A percentile compares a stretch with the other conserved stretches of the same genome.
Evolutionary conservation across 2,113 vertebrate species (phyloP).

Genomic region (Genyomyrus donnyi): DNA sequence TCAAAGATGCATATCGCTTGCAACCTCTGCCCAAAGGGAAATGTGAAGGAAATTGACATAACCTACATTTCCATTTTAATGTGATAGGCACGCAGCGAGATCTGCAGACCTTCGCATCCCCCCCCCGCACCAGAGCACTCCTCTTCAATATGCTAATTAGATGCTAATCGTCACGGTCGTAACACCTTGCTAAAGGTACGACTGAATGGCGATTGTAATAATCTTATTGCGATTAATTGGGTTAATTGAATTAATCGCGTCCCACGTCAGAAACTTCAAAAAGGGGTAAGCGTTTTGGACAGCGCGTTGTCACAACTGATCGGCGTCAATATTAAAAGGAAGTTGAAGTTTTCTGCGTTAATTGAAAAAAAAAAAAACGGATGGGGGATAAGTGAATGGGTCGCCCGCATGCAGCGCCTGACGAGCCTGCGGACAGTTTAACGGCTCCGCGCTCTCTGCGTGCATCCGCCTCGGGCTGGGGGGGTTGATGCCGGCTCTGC

Average conservation of each 20-base stretch:
- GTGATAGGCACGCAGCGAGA: neutral
- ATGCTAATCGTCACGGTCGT: constrained; percentile 48
- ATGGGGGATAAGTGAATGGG: neutral
- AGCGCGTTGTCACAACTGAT: constrained; percentile 57
- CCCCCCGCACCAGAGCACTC: constrained; percentile 14
- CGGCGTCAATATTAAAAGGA: constrained; percentile 45
- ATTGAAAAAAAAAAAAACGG: constrained; percentile 17
- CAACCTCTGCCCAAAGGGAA: constrained; percentile 15
- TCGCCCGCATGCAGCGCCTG: neutral
- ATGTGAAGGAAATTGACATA: constrained; percentile 11
- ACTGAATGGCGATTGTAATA: constrained; percentile 58
- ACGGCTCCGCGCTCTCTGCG: neutral
- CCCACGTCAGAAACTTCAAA: constrained; percentile 31
- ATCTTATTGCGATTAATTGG: constrained; percentile 62
- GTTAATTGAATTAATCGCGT: constrained; percentile 58
- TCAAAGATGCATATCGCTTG: neutral
- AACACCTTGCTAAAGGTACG: constrained; percentile 55
- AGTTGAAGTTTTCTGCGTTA: neutral
- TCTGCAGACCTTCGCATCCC: neutral
- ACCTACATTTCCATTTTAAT: constrained; percentile 25
- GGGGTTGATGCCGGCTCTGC: neutral
- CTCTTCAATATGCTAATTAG: constrained; percentile 50
- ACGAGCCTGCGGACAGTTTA: neutral
- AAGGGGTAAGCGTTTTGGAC: constrained; percentile 51
- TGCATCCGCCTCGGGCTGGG: neutral